Base-by-base conservation (phyloP, 1,140 invertebrate species). In the Bombus breviceps region DNA sequence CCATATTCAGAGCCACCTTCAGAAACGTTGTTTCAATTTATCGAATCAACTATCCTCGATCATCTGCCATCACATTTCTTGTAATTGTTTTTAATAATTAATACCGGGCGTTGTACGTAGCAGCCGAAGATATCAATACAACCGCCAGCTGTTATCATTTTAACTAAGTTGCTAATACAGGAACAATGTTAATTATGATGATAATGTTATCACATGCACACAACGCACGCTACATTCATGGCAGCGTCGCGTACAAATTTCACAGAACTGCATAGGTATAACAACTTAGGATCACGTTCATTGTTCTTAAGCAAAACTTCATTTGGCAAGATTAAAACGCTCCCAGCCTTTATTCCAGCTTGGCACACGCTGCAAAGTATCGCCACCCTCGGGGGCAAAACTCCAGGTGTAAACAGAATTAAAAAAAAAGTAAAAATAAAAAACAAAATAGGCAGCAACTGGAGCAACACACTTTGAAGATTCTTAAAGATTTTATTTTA, bases 291-390 rank as follows among this genome's bases (percentile, higher is more conserved):
- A 28, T 59, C 43, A 32, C 80, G 25, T 82, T 32, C 57, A 73
- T 82, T 74, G 80, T 82, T 74, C 71, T 74, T 74, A 37, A 74
- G 69, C n/a, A 47, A 82, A 82, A 64, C 57, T 82, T 82, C 80
- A 82, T 82, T 82, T 74, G 10, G 15, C n/a, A 41, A 82, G 57
- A 82, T 82, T 82, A 82, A 82, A 73, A 73, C 57, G 22, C 25
- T 47, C 12, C n/a, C 53, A 6, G 80, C 53, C 53, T 43, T 43
- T 41, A 39, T 73, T 34, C n/a, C 12, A 53, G 15, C 69, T 34
- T n/a, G 41, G 22, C 43, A 41, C 37, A 15, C 12, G n/a, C 53
- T 81, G 6, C 69, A 41, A 73, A 43, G 69, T 72, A 53, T 62
- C 80, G 15, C 32, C 12, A 41, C 32, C 18, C 10, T 39, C 22